Percentiles rank a stretch among this genome's conserved stretches.
Conservation (phyloP, 64 coral and sea anemone species). For the Orbicella faveolata region DNA sequence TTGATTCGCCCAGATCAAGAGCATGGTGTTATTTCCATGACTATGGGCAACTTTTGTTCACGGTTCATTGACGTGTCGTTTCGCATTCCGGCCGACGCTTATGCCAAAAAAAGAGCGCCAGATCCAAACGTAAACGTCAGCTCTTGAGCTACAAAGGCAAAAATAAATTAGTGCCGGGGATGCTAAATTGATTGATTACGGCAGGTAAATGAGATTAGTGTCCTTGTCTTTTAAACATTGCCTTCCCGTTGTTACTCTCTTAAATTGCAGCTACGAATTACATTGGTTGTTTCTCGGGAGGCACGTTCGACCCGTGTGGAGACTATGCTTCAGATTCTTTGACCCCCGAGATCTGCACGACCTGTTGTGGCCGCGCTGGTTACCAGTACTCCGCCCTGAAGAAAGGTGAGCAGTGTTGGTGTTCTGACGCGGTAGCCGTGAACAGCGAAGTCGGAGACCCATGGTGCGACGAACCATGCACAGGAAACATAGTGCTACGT, state of each 20-base stretch:
- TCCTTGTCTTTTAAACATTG: neutral
- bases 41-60: too few relatives aligned
- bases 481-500: slow-evolving; percentile 53
- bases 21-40: too few relatives aligned
- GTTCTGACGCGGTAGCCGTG: slow-evolving; percentile 16
- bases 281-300: slow-evolving; percentile 55
- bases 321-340: slow-evolving; percentile 32
- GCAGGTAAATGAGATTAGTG: neutral
- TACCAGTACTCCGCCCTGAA: slow-evolving; percentile 57
- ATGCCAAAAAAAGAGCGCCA: too few relatives aligned
- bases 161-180: too few relatives aligned
- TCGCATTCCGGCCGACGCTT: too few relatives aligned
- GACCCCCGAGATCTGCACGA: slow-evolving; percentile 70
- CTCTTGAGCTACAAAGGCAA: too few relatives aligned
- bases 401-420: slow-evolving; percentile 67
- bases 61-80: too few relatives aligned
- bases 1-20: too few relatives aligned
- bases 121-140: too few relatives aligned
- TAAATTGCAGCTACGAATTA: slow-evolving; percentile 46
- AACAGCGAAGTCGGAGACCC: neutral
- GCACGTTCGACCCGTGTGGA: slow-evolving; percentile 48
- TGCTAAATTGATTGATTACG: too few relatives aligned
- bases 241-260: neutral
- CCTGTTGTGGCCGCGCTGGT: slow-evolving; percentile 50
- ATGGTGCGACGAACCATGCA: slow-evolving; percentile 54